These are phyloP conservation scores for Cercocebus atys DNA, from an alignment of 2,113 vertebrate species.

Conservation along the genomic window DNA sequence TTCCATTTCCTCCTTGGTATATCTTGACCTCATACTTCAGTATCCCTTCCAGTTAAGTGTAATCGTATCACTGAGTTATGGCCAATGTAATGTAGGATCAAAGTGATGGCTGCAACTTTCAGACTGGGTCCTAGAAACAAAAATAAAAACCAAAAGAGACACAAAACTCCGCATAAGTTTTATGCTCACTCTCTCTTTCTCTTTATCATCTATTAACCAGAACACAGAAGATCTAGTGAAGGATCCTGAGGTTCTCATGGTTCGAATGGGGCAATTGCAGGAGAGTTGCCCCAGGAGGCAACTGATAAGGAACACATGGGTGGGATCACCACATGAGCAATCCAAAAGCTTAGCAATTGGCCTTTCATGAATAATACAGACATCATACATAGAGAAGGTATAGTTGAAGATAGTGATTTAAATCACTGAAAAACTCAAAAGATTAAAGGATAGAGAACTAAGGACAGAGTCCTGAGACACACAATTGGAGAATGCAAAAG, in stretches of 20 bases:
- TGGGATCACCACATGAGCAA: background rate
- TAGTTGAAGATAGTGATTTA: background rate
- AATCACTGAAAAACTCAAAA: background rate
- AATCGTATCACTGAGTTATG: background rate
- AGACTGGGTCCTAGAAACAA: background rate
- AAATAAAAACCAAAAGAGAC: background rate
- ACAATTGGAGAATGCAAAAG: background rate
- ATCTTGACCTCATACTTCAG: background rate
- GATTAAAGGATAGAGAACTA: background rate
- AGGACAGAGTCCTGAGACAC: background rate
- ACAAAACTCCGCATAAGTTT: background rate
- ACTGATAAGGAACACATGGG: background rate
- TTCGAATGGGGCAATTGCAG: background rate
- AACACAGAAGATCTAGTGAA: background rate
- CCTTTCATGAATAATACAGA: background rate
- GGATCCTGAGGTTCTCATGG: background rate
- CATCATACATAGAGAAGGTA: background rate
- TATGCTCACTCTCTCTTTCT: accelerated
- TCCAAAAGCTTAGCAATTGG: background rate
- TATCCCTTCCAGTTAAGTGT: background rate
- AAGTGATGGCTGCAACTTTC: background rate
- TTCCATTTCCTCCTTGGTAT: background rate
- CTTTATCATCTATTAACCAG: background rate
- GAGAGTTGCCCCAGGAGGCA: background rate
- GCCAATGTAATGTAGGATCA: background rate